phyloP scores from a whole-genome alignment of 2,888 invertebrate species.

The Zonitis immaculata region DNA sequence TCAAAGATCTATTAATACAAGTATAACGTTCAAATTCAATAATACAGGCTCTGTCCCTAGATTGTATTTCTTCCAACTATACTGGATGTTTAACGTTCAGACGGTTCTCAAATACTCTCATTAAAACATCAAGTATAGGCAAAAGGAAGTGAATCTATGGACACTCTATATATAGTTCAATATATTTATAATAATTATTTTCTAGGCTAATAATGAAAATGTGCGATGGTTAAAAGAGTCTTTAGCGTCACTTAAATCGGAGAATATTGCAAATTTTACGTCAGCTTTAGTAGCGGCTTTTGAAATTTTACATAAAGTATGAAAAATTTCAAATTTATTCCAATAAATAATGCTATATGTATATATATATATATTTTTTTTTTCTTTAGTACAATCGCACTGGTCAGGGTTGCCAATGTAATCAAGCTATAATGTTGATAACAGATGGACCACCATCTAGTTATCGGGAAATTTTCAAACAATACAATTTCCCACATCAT shows the following conservation, averaged over 20 bases:
- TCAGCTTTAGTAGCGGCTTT: conserved; percentile 90
- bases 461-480: conserved; percentile 60
- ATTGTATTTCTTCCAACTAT: no score
- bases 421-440: conserved; percentile 96
- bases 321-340: no score
- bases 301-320: conserved; percentile 81
- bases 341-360: no score
- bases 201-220: conserved; percentile 76
- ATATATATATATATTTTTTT: no score
- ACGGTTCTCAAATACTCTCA: no score
- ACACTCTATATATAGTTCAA: no score
- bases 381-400: conserved; percentile 76
- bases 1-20: conserved; percentile 84
- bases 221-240: conserved; percentile 74
- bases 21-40: no score
- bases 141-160: no score
- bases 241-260: conserved; percentile 66
- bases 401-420: conserved; percentile 87
- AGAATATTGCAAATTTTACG: conserved; percentile 86
- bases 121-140: no score
- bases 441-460: conserved; percentile 84
- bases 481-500: conserved; percentile 90
- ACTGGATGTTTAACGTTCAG: no score
- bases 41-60: no score
- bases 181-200: no score